phyloP scores from a whole-genome alignment of 2,888 invertebrate species.

The Drosophila mulleri region DNA sequence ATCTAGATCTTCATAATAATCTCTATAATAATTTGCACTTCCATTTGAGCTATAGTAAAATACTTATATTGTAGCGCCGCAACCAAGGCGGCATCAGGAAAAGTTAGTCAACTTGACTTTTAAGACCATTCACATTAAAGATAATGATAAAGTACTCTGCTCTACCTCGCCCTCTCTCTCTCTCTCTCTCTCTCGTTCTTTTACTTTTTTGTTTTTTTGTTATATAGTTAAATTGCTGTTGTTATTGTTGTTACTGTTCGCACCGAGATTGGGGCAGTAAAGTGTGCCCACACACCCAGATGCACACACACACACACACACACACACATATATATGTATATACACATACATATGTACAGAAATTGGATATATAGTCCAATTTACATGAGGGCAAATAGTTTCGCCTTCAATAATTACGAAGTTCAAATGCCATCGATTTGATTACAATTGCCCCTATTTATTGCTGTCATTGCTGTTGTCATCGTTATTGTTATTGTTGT shows the following conservation, averaged over 20 bases:
- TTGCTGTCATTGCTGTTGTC: background rate
- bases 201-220: background rate
- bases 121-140: conserved; percentile 1
- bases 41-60: background rate
- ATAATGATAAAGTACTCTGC: background rate
- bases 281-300: conserved; percentile 5
- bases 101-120: background rate
- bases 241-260: conserved; percentile 37
- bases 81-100: background rate
- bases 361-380: conserved; percentile 30
- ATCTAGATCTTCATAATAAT: background rate
- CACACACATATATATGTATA: background rate
- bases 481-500: background rate
- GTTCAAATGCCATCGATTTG: conserved; percentile 69
- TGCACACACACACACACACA: background rate
- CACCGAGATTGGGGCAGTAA: conserved; percentile 33
- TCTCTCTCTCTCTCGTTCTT: background rate
- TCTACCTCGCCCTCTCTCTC: background rate
- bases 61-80: background rate
- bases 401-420: conserved; percentile 44
- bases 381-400: conserved; percentile 36
- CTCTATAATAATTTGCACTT: background rate
- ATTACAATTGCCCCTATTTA: conserved; percentile 41
- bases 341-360: background rate
- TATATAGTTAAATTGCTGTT: conserved; percentile 11